phyloP scores from a whole-genome alignment of 1,140 invertebrate species.

The Drosophila athabasca region DNA sequence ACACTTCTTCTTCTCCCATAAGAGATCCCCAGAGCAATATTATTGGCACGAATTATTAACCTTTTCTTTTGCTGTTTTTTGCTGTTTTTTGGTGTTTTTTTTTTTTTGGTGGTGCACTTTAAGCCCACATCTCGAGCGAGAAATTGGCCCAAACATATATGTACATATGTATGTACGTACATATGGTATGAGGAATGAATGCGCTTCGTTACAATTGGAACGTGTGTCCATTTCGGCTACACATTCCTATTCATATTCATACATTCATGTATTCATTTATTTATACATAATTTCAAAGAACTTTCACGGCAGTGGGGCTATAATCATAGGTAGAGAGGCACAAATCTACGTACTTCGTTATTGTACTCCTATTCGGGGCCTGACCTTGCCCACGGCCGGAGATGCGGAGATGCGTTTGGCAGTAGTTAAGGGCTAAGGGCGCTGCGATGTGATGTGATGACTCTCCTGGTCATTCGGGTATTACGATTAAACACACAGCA shows the following conservation, averaged over 20 bases:
- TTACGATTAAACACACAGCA: too few relatives aligned
- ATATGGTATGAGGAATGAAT: slow-evolving; percentile 34
- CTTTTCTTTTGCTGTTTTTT: slow-evolving; percentile 32
- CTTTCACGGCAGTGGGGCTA: slow-evolving; percentile 31
- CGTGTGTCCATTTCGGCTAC: slow-evolving; percentile 39
- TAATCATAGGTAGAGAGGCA: slow-evolving; percentile 11
- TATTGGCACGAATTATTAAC: slow-evolving; percentile 63
- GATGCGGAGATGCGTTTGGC: too few relatives aligned
- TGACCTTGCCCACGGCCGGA: slow-evolving; percentile 40
- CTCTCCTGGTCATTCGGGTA: too few relatives aligned
- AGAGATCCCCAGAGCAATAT: slow-evolving; percentile 59
- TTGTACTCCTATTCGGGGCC: neutral
- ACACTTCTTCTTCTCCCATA: slow-evolving; percentile 51
- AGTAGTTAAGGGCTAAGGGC: too few relatives aligned
- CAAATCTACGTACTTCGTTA: slow-evolving; percentile 22
- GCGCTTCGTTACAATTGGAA: slow-evolving; percentile 44
- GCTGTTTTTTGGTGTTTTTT: too few relatives aligned
- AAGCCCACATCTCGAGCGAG: slow-evolving; percentile 52
- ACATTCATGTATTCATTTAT: slow-evolving; percentile 18
- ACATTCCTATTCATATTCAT: slow-evolving; percentile 6
- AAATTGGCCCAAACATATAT: slow-evolving; percentile 47
- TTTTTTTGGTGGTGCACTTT: slow-evolving; percentile 46
- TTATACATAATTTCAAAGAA: slow-evolving; percentile 34
- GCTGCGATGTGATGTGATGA: too few relatives aligned
- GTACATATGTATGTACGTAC: slow-evolving; percentile 13